Conservation (phyloP, 2,113 vertebrate genomes). For the Pyrgilauda ruficollis region DNA sequence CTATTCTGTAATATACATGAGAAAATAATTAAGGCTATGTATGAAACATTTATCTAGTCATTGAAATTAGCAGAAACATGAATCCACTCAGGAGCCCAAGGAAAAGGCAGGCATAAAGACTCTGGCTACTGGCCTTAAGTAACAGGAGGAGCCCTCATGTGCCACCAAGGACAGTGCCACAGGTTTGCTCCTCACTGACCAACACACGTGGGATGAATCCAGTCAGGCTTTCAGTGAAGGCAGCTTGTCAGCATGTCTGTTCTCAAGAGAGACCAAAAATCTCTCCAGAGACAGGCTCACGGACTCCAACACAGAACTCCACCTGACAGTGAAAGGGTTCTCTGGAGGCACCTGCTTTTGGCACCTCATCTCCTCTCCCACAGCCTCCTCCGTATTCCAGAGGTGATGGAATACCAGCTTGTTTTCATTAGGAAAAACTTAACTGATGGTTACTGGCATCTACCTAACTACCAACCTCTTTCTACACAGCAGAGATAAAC, state of each 20-base stretch:
- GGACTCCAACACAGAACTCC: not conserved
- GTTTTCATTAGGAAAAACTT: not conserved
- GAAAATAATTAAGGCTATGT: not conserved
- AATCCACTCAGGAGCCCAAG: not conserved
- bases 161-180: not conserved
- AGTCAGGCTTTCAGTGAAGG: not conserved
- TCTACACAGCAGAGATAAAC: not conserved
- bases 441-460: not conserved
- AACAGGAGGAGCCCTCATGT: not conserved
- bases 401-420: not conserved
- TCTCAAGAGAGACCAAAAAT: not conserved
- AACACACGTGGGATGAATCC: accelerated
- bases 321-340: not conserved
- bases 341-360: not conserved
- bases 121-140: not conserved
- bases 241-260: not conserved
- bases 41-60: not conserved
- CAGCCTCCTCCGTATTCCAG: not conserved
- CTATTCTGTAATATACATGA: not conserved
- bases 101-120: not conserved
- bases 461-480: not conserved
- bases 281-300: accelerated
- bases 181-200: not conserved
- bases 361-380: not conserved
- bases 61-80: not conserved